Conservation (phyloP, 2,113 vertebrate species). For the Ictidomys tridecemlineatus region DNA sequence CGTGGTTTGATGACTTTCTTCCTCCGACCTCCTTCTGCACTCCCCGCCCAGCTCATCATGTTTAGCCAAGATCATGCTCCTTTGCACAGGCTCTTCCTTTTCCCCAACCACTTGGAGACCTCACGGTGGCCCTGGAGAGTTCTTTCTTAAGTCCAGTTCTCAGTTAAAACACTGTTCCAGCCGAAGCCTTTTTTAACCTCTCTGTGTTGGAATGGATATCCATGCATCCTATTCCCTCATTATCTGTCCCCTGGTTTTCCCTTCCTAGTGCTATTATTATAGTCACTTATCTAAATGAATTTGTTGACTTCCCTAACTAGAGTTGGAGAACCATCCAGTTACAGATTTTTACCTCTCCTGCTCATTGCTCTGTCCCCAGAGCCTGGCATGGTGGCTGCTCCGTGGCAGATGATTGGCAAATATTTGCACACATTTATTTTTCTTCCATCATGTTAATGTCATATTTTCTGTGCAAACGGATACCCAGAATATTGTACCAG, state of each 20-base stretch:
- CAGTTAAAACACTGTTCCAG: neutral
- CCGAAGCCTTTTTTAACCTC: neutral
- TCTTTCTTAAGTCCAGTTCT: neutral
- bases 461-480: neutral
- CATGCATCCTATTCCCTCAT: neutral
- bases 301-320: neutral
- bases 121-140: fast-evolving
- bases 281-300: neutral
- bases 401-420: fast-evolving
- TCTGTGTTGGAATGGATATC: neutral
- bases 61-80: neutral
- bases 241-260: neutral
- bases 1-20: neutral
- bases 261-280: neutral
- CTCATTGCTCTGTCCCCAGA: neutral
- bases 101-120: neutral
- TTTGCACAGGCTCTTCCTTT: neutral
- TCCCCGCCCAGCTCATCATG: fast-evolving
- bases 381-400: fast-evolving
- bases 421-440: neutral
- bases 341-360: neutral
- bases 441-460: neutral
- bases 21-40: neutral
- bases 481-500: neutral
- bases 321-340: neutral